phyloP scores from a whole-genome alignment of 2,797 vertebrate genomes.

The Varecia variegata region DNA sequence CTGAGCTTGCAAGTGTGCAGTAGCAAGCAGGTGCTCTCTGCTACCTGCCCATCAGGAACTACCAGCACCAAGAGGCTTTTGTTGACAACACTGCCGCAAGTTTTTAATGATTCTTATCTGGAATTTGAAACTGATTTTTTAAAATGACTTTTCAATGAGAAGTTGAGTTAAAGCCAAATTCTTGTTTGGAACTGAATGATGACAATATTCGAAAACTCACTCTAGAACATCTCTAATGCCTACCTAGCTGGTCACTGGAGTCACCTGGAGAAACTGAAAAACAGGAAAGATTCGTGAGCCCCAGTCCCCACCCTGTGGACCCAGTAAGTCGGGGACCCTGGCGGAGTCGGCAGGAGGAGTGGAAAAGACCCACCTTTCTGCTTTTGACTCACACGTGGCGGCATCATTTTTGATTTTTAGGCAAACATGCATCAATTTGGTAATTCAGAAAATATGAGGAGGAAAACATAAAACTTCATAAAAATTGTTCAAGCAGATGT shows the following conservation, averaged over 20 bases:
- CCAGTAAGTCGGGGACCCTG: not conserved
- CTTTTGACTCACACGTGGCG: accelerated
- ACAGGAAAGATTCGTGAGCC: not conserved
- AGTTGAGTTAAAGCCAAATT: not conserved
- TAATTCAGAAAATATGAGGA: not conserved
- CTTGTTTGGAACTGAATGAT: not conserved
- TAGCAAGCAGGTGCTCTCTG: accelerated
- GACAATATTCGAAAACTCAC: not conserved
- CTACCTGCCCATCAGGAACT: not conserved
- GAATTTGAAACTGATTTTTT: not conserved
- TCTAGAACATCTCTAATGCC: not conserved
- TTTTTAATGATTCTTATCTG: not conserved
- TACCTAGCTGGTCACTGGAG: no score
- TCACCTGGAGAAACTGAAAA: not conserved
- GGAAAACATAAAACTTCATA: not conserved
- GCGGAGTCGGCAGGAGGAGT: accelerated
- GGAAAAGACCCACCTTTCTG: not conserved
- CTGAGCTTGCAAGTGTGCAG: not conserved
- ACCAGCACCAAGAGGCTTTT: not conserved
- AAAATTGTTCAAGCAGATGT: not conserved
- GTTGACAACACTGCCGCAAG: no score
- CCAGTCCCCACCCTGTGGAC: accelerated
- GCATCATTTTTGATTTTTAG: not conserved
- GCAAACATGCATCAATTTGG: not conserved
- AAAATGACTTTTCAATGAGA: not conserved